phyloP scores from a whole-genome alignment of 2,888 invertebrate species.

The Bruchidius siliquastri region DNA sequence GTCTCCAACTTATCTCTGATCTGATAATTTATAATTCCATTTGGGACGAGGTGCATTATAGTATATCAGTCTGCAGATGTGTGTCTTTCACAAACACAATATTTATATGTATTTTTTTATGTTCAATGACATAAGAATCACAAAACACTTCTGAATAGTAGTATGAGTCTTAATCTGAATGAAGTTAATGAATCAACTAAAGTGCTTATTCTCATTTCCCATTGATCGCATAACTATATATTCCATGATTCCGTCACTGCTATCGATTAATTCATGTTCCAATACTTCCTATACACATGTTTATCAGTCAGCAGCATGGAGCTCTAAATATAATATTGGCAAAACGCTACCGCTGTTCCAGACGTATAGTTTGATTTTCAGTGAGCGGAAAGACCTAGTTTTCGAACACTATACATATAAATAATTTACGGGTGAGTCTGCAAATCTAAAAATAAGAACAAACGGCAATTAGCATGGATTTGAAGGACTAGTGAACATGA shows the following conservation, averaged over 20 bases:
- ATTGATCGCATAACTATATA: neutral
- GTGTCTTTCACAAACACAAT: too few relatives aligned
- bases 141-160: too few relatives aligned
- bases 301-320: neutral
- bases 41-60: too few relatives aligned
- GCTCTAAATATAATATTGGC: neutral
- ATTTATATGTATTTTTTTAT: too few relatives aligned
- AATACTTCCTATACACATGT: neutral
- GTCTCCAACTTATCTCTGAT: too few relatives aligned
- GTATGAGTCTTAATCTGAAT: too few relatives aligned
- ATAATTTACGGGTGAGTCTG: neutral
- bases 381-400: neutral
- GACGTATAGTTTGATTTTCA: neutral
- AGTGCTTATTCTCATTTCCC: neutral
- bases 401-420: neutral
- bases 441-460: neutral
- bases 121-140: too few relatives aligned
- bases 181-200: too few relatives aligned
- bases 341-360: neutral
- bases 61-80: too few relatives aligned
- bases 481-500: neutral
- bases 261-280: neutral
- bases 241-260: neutral
- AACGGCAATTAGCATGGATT: neutral
- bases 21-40: too few relatives aligned